Evolutionary conservation across 2,113 vertebrate genomes (phyloP).

Genomic region (Sorex fumeus): DNA sequence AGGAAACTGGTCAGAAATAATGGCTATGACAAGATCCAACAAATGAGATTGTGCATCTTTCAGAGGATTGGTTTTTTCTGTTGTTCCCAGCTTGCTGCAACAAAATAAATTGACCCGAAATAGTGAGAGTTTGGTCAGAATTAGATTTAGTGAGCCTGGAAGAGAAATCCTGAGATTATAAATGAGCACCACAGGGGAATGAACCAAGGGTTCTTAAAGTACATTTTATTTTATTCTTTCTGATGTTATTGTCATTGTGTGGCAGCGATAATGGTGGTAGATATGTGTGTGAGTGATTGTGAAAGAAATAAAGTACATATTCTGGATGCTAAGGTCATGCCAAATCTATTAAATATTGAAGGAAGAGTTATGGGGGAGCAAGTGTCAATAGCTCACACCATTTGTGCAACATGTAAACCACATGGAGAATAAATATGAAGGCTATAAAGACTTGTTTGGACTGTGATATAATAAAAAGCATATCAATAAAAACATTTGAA

Average conservation of each 20-base stretch:
- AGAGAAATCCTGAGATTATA: background rate
- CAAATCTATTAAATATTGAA: background rate
- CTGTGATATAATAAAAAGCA: background rate
- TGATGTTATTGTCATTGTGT: background rate
- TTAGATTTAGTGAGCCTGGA: background rate
- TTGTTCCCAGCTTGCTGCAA: background rate
- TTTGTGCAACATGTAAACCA: background rate
- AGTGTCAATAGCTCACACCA: background rate
- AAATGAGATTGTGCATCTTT: constrained; percentile 2
- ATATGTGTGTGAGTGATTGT: background rate
- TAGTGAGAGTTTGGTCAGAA: constrained; percentile 25
- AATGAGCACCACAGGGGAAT: background rate
- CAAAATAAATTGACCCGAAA: background rate
- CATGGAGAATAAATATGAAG: background rate
- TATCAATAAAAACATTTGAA: background rate
- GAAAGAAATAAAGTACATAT: background rate
- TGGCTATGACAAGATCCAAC: background rate
- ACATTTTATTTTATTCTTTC: constrained; percentile 32
- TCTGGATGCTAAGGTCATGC: background rate
- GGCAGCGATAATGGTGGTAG: background rate
- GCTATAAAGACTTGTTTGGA: too few relatives aligned
- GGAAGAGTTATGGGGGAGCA: background rate
- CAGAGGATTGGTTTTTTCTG: background rate
- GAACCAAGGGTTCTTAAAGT: background rate
- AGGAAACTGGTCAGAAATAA: background rate